phyloP scores from a whole-genome alignment of 2,113 vertebrate species.

The Tursiops truncatus region DNA sequence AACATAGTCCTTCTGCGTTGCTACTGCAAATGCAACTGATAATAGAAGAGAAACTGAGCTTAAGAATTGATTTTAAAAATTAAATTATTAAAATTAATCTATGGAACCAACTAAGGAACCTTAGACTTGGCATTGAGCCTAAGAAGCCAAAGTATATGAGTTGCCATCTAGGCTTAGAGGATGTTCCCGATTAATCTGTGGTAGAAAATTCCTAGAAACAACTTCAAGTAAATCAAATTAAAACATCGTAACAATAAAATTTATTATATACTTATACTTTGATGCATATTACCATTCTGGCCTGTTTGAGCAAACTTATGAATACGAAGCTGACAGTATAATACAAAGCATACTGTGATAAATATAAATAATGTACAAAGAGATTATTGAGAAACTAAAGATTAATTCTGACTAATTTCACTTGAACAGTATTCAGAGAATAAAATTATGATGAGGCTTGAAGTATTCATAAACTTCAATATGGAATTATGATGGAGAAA shows the following conservation, averaged over 20 bases:
- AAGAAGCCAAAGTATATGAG: not conserved
- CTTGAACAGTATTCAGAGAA: not conserved
- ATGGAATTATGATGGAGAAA: not conserved
- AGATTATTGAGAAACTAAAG: not conserved
- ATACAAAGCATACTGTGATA: not conserved
- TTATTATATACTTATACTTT: not conserved
- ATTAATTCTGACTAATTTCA: not conserved
- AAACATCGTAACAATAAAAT: not conserved
- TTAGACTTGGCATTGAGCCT: not conserved
- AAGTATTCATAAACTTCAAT: not conserved
- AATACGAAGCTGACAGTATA: not conserved
- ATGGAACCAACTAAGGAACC: not conserved
- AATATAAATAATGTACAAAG: not conserved
- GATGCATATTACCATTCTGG: not conserved
- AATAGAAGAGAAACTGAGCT: not conserved
- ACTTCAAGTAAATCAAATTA: not conserved
- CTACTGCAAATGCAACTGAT: not conserved
- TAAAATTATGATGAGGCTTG: not conserved
- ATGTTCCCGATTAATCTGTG: not conserved
- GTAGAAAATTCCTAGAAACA: not conserved
- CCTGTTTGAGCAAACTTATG: not conserved
- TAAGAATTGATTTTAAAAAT: not conserved
- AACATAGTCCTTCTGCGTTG: not conserved
- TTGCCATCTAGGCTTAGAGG: not conserved
- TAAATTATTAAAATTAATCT: not conserved